phyloP scores from a whole-genome alignment of 2,888 invertebrate genomes.

The Caprella mutica region DNA sequence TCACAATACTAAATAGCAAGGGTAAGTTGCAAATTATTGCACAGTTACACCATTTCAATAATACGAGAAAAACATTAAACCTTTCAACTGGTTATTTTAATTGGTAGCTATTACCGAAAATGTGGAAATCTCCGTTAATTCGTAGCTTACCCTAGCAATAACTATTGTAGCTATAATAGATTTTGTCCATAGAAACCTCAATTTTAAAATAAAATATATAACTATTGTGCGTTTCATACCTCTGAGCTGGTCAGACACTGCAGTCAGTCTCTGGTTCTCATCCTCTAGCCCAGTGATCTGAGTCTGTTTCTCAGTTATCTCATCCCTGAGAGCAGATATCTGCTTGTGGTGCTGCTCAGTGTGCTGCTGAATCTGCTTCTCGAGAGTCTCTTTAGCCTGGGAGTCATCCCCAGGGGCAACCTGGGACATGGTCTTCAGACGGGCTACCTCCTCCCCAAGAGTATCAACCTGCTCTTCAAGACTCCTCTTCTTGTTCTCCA shows the following conservation, averaged over 20 bases:
- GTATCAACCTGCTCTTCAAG: conserved; percentile 88
- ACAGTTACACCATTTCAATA: too few species aligned
- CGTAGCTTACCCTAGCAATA: too few species aligned
- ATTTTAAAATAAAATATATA: too few species aligned
- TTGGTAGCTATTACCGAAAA: too few species aligned
- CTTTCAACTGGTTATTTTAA: too few species aligned
- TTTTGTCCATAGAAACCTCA: too few species aligned
- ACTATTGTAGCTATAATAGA: too few species aligned
- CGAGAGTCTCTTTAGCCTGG: conserved; percentile 46
- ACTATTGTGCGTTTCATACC: too few species aligned
- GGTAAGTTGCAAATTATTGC: too few species aligned
- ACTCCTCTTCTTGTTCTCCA: conserved; percentile 83
- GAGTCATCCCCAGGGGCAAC: conserved; percentile 48
- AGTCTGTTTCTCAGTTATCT: conserved; percentile 83
- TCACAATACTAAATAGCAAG: too few species aligned
- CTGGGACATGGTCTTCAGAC: conserved; percentile 58
- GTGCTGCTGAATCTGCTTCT: conserved; percentile 88
- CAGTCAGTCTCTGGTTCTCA: conserved; percentile 77
- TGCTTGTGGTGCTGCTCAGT: conserved; percentile 74
- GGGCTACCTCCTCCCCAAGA: conserved; percentile 84
- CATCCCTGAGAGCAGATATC: conserved; percentile 70
- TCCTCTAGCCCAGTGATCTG: conserved; percentile 88
- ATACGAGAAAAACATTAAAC: too few species aligned
- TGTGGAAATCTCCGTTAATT: too few species aligned
- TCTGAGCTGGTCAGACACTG: conserved; percentile 88